Base-by-base conservation (phyloP, 2,888 invertebrate genomes). In the Invenusta paracnida region DNA sequence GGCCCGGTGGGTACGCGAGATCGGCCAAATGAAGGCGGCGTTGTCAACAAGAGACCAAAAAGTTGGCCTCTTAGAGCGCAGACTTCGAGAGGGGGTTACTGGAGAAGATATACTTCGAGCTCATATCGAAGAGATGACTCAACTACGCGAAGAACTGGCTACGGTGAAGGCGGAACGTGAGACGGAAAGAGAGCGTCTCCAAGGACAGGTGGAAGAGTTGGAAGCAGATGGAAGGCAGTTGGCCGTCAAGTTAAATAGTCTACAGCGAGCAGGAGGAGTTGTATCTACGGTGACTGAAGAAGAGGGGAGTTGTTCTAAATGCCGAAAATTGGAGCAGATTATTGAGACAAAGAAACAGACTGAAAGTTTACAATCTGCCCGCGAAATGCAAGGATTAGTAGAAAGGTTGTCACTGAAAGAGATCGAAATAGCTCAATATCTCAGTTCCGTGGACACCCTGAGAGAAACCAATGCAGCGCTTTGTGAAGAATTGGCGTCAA, bases 161-260 rank as follows among this genome's bases (percentile, higher is more conserved):
- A 83, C 30, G n/a, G 25, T 31, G 1, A 83, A 83, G 31, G 48
- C 48, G 5, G 48, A 48, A 48, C 48, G 48, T 48, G 48, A 48
- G 5, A 11, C 48, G 5, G 48, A 48, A 17, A 5, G 48, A 5
- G 48, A 48, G 5, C 5, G 17, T 11, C 48, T 48, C 48, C 48
- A 11, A 17, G 83, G 83, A 5, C 83, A 48, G 48, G 25, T 83
- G 27, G 83, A 83, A n/a, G 83, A 83, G 28, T 30, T 83, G 28
- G 48, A 31, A 31, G 83, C 30, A n/a, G 83, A 83, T 31, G 48
- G 48, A 23, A 0, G 31, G 1, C 83, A 83, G 48, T 48, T 48
- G 48, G 5, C 48, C 5, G 48, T 48, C 5, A 48, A 48, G 17
- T 5, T 48, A 17, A 48, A 17, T 17, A 48, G 48, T 17, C 48